Evolutionary conservation across 1,140 invertebrate genomes (phyloP), one percentile per base, ranked within the genome.

Genomic region (Zaprionus camerounensis): DNA sequence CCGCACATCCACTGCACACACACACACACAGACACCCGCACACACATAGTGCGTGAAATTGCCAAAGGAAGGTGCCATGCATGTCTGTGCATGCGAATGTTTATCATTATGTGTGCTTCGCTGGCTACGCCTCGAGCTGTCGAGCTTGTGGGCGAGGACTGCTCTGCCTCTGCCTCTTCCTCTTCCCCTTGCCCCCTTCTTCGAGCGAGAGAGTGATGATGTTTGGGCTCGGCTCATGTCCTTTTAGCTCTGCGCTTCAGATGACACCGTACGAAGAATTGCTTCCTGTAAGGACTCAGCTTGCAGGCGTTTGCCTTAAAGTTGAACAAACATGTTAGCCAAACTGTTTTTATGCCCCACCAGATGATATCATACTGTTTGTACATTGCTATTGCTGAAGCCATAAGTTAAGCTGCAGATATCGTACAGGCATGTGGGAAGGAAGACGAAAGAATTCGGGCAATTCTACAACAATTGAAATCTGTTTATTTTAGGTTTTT

Each of bases 21-120:
- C n/a, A n/a, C 57, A 44, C n/a, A 41, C 57, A 63, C 57, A 57
- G 31, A 13, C 59, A 66, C 59, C 3, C n/a, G 22, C 56, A 57
- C 22, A 15, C 24, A 59, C 56, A 66, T 72, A 80, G 68, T 79
- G 77, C 77, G 77, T 79, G 74, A 79, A 79, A 79, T 80, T 80
- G 77, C 49, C 20, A 76, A 56, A 70, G 28, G 61, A 64, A 71
- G 26, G 26, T 62, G 36, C 7, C 57, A 49, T 56, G 63, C 63
- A 55, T 55, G 57, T 53, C 65, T 46, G 46, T 74, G 49, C 65
- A 44, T 55, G 20, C 44, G 65, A 68, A 69, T 74, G 65, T 69
- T 63, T 69, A 74, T 74, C 71, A 74, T 74, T 73, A 53, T 67
- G 31, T 38, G 44, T 73, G 56, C n/a, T 61, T 67, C 63, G 44